Base-by-base conservation (phyloP, 2,797 vertebrate species). In the Girardinus metallicus region DNA sequence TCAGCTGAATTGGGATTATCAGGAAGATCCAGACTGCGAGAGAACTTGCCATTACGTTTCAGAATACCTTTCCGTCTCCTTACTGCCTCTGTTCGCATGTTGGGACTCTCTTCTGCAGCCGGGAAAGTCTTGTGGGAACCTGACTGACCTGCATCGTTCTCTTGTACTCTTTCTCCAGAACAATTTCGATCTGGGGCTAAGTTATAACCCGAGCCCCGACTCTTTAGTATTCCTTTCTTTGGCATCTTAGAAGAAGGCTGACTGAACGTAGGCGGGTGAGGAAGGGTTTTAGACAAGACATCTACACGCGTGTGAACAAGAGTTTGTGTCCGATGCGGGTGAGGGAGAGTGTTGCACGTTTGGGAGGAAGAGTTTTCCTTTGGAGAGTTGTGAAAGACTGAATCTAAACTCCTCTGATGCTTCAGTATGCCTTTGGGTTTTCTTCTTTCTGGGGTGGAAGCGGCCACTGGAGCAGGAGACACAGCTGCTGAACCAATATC, bases 191-290 rank as follows among this genome's bases (percentile, higher is more conserved):
- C 95, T 13, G 93, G 94, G 10, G 95, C 93, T 5, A 94, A 95
- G 75, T 87, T 91, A 78, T 93, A 96, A 47, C 93, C 93, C 0
- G 94, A 95, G 77, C 96, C 96, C 3, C 94, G 91, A 53, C 97
- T 97, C 80, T 97, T 97, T 8, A 97, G 92, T 84, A 97, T 97
- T 26, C 97, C 97, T 83, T 97, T 97, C 81, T 96, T 96, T 36
- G 97, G 96, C 93, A 96, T 95, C 86, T 95, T 96, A 60, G 92
- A 94, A 31, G 94, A 95, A 5, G 92, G 94, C 80, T 96, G 94
- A 76, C 86, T 92, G 88, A 93, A 93, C 0, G 87, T 78, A 18
- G 93, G 90, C 1, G 89, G 85, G 47, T 87, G 75, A 1, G 86
- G 83, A 49, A 88, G 71, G 74, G 81, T 87, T 57, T 79, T 71